phyloP scores from a whole-genome alignment of 2,888 invertebrate species.

The Thymelicus acteon region DNA sequence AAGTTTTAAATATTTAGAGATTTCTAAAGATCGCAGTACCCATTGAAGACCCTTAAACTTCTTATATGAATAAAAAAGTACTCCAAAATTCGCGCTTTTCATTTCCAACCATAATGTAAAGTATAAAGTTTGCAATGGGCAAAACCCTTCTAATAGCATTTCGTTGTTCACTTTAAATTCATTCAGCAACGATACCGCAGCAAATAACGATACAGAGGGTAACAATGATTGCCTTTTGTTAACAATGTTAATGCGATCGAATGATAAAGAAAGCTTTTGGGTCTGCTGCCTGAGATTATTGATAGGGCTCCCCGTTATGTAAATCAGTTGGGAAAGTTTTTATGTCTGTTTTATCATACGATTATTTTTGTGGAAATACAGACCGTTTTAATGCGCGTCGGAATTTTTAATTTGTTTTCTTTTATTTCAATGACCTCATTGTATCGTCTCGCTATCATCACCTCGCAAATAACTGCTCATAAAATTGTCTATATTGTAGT shows the following conservation, averaged over 20 bases:
- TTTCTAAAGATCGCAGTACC: no score
- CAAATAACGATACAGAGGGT: neutral
- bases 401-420: neutral
- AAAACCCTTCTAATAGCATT: conserved; percentile 45
- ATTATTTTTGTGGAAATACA: neutral
- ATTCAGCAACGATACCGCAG: conserved; percentile 7
- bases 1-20: no score
- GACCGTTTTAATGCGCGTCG: neutral
- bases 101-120: conserved; percentile 9
- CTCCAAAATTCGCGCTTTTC: neutral
- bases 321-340: conserved; percentile 6
- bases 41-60: no score
- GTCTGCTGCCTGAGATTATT: conserved; percentile 1
- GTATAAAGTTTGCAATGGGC: conserved; percentile 19
- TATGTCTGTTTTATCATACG: conserved; percentile 7
- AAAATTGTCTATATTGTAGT: no score
- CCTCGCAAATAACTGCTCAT: no score
- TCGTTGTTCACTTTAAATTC: conserved; percentile 37
- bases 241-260: conserved; percentile 14
- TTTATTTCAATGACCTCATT: neutral
- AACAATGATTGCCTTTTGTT: conserved; percentile 24
- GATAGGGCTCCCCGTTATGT: conserved; percentile 4
- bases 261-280: conserved; percentile 12
- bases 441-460: no score
- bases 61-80: neutral